Base-by-base conservation (phyloP, 2,888 invertebrate genomes). In the Myopa tessellatipennis region DNA sequence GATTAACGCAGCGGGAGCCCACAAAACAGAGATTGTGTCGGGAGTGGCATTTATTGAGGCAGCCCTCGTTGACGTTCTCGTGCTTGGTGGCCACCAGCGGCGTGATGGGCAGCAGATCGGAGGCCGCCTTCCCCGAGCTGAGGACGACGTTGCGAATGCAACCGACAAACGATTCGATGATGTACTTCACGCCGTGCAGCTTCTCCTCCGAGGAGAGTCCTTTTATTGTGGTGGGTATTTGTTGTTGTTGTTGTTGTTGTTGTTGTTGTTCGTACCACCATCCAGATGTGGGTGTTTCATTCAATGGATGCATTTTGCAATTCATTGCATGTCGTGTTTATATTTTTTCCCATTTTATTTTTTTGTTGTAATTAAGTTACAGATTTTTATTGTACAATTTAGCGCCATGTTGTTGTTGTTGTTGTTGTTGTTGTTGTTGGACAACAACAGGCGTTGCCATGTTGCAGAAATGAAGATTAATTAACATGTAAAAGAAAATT, bases 141-240 rank as follows among this genome's bases (percentile, higher is more conserved):
- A 96, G 90, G 8, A 95, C 93, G 90, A 97, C 94, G 84, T 96
- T 95, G 84, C 95, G 93, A 83, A 97, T 95, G 86, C 97, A 97
- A 4, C 97, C 97, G 45, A 96, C 96, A 88, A 97, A 97, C 8
- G 96, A 96, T 90, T 96, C 96, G 83, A 96, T 96, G 79, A 96
- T 96, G 88, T 96, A 97, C 90, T 96, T 96, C 0, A 96, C 95
- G 76, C 96, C 96, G 87, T 96, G 95, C 40, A 96, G 91, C 87
- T 94, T 93, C 88, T 96, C 96, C 89, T 96, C 96, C 0, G 96
- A 95, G 85, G 96, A 96, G 81, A 96, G 90, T 85, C 95, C 95
- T 95, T 52, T 45, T 18, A 12, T 5, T 72, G 86, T 84, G 60
- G 55, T 55, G 16, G 18, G 55, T 61, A 65, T 77, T 61, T 6